Conservation (phyloP, 35 echinoderm and acorn worm genomes). For the Holothuria glaberrima region DNA sequence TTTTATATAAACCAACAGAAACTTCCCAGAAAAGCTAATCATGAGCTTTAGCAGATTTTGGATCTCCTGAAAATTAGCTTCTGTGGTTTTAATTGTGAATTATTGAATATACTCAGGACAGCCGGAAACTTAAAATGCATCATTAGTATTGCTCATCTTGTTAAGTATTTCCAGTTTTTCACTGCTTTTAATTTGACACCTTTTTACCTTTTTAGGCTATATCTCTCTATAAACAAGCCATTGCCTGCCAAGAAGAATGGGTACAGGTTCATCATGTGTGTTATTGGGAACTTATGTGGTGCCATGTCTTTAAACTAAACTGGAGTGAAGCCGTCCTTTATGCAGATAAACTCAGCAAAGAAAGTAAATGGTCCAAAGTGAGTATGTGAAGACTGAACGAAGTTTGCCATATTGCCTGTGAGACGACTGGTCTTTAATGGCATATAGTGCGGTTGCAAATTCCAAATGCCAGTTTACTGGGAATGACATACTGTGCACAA, state of each 20-base stretch:
- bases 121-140: too few species aligned
- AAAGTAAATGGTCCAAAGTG: constrained; percentile 99
- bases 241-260: constrained; percentile 94
- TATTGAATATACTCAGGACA: too few species aligned
- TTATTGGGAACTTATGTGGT: constrained; percentile 99
- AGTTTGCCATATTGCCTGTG: too few species aligned
- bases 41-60: too few species aligned
- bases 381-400: background rate
- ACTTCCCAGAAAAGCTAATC: too few species aligned
- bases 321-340: constrained; percentile 86
- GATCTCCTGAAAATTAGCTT: too few species aligned
- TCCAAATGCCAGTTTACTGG: too few species aligned
- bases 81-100: too few species aligned
- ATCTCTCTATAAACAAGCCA: constrained; percentile 83
- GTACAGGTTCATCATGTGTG: constrained; percentile 95
- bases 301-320: constrained; percentile 90
- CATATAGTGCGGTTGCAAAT: too few species aligned
- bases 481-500: too few species aligned
- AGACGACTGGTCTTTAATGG: too few species aligned
- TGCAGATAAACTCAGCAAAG: constrained; percentile 90
- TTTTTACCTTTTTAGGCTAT: constrained; percentile 75
- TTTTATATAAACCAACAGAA: too few species aligned
- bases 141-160: constrained; percentile 30
- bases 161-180: constrained; percentile 68
- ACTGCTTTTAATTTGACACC: background rate